These are phyloP conservation scores for Phylloscopus trochiloides DNA, from an alignment of 2,113 vertebrate genomes.

Conservation along the genomic window DNA sequence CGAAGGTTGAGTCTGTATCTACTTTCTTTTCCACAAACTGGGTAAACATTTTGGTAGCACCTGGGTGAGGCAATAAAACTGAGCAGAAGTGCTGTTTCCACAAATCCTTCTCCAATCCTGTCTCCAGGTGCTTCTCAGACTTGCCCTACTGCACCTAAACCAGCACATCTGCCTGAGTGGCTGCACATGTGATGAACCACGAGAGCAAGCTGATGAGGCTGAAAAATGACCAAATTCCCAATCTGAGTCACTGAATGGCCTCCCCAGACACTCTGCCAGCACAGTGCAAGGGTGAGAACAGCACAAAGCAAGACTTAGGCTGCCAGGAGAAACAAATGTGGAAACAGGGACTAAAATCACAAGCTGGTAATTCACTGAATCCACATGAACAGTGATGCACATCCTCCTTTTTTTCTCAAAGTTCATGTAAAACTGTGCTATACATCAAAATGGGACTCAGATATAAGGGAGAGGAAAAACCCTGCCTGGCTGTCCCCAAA, in stretches of 20 bases:
- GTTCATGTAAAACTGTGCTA: not conserved
- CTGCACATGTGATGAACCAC: not conserved
- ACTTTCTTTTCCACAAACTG: not conserved
- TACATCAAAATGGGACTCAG: not conserved
- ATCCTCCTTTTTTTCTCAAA: rapidly evolving
- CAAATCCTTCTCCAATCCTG: not conserved
- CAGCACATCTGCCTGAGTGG: not conserved
- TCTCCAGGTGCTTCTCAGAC: not conserved
- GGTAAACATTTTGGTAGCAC: not conserved
- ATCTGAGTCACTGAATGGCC: not conserved
- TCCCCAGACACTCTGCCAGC: not conserved
- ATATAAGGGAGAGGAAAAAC: not conserved
- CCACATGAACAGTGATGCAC: not conserved
- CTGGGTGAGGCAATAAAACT: not conserved
- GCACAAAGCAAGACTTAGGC: not conserved
- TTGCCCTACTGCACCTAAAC: not conserved
- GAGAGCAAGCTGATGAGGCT: not conserved
- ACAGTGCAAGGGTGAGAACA: not conserved
- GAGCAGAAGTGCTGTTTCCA: not conserved
- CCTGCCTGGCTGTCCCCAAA: not conserved
- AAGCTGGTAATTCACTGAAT: not conserved
- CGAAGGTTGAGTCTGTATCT: not conserved
- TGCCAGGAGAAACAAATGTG: not conserved
- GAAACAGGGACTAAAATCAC: not conserved
- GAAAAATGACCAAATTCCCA: not conserved